These are phyloP conservation scores for Ecdyonurus torrentis DNA, from an alignment of 2,888 invertebrate species.

Conservation along the genomic window DNA sequence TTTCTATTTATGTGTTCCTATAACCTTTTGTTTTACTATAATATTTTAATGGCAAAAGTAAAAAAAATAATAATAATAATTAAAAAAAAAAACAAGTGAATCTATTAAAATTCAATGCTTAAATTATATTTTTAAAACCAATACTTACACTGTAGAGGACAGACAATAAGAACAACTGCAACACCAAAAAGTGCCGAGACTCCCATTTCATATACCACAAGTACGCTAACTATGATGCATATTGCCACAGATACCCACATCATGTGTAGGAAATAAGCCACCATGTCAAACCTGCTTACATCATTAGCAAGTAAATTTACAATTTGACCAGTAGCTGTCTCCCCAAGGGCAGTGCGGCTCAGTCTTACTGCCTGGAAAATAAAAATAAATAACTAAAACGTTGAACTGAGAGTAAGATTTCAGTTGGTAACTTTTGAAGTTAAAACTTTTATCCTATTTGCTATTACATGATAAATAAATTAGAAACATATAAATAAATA, in stretches of 20 bases:
- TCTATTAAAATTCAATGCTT: too few relatives aligned
- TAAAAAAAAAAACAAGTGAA: conserved; percentile 8
- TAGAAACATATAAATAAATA: too few relatives aligned
- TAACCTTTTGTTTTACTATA: too few relatives aligned
- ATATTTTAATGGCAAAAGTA: too few relatives aligned
- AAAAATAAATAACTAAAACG: background rate
- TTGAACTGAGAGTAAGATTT: background rate
- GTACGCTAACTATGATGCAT: conserved; percentile 26
- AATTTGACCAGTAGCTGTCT: conserved; percentile 38
- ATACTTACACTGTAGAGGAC: conserved; percentile 8
- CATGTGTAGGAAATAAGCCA: conserved; percentile 32
- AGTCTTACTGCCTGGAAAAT: conserved; percentile 20
- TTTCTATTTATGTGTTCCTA: too few relatives aligned
- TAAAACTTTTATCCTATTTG: too few relatives aligned
- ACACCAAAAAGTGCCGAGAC: conserved; percentile 29
- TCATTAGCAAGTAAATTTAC: conserved; percentile 40
- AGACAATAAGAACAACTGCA: conserved; percentile 23
- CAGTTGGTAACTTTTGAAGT: too few relatives aligned
- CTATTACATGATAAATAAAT: too few relatives aligned
- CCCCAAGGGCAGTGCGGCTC: conserved; percentile 30
- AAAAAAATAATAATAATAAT: too few relatives aligned
- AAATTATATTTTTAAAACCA: too few relatives aligned
- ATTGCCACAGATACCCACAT: conserved; percentile 35
- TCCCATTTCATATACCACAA: conserved; percentile 24
- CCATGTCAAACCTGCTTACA: conserved; percentile 36